Conservation (phyloP, 1,140 invertebrate species). For the Pachypeltis micranthus region DNA sequence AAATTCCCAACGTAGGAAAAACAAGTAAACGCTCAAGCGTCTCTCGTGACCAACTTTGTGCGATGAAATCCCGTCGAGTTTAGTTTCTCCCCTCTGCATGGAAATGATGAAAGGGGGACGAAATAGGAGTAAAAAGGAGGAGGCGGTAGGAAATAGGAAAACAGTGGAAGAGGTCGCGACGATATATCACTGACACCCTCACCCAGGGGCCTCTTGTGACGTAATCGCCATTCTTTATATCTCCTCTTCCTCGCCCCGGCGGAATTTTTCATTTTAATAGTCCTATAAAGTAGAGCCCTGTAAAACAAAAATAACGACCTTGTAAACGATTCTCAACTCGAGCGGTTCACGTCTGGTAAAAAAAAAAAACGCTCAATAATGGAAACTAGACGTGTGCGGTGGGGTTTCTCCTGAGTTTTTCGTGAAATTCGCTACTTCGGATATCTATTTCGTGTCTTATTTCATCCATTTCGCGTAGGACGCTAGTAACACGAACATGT, state of each 20-base stretch:
- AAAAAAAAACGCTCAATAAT: neutral
- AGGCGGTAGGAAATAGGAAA: neutral
- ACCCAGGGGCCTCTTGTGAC: conserved; percentile 6
- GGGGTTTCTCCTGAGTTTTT: too few species aligned
- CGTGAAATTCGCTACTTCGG: too few species aligned
- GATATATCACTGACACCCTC: conserved; percentile 12
- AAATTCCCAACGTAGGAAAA: too few species aligned
- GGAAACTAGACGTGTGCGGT: too few species aligned
- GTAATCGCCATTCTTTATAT: conserved; percentile 12
- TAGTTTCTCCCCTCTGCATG: too few species aligned
- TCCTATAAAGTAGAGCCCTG: conserved; percentile 3
- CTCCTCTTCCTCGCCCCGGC: neutral
- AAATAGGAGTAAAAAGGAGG: neutral
- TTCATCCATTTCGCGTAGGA: too few species aligned
- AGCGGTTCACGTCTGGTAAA: neutral
- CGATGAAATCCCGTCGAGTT: too few species aligned
- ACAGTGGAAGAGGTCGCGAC: neutral
- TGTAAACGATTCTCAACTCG: neutral
- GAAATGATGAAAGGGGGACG: neutral
- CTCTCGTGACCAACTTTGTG: too few species aligned
- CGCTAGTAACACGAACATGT: too few species aligned
- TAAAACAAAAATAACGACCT: neutral
- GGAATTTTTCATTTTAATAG: conserved; percentile 6
- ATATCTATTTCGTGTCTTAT: too few species aligned
- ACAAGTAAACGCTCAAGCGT: too few species aligned